Evolutionary conservation across 2,797 vertebrate species (phyloP).

Genomic region (Tapera naevia): DNA sequence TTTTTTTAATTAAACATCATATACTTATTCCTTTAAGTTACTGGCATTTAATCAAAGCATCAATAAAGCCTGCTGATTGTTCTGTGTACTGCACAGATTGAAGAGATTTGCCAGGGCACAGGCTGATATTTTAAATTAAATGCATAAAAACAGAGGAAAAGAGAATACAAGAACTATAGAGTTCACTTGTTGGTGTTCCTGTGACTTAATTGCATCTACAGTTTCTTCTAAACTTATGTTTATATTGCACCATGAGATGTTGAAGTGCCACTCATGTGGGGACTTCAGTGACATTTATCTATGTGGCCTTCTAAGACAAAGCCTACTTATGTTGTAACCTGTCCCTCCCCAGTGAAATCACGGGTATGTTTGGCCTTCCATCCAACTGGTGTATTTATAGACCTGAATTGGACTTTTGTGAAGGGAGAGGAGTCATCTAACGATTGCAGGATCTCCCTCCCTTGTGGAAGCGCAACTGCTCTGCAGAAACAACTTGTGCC

Average conservation of each 20-base stretch:
- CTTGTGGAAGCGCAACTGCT: accelerated
- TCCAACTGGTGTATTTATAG: background rate
- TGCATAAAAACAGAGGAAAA: background rate
- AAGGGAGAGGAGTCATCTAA: background rate
- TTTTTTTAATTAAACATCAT: background rate
- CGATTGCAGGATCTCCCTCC: background rate
- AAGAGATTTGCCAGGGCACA: background rate
- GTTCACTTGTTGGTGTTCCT: background rate
- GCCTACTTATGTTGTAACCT: background rate
- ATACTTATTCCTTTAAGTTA: background rate
- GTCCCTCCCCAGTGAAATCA: background rate
- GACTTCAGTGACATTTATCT: background rate
- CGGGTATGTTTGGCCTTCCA: background rate
- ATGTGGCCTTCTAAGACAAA: background rate
- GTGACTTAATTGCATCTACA: background rate
- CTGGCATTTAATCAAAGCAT: background rate
- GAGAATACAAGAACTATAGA: background rate
- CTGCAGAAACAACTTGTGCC: background rate
- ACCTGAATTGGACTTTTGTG: background rate
- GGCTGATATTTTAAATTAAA: background rate
- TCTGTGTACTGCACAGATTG: background rate
- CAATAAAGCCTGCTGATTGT: background rate
- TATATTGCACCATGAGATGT: background rate
- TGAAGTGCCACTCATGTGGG: background rate
- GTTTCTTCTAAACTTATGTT: background rate